A percentile compares a stretch with the other conserved stretches of the same genome.
phyloP scores from a whole-genome alignment of 2,797 vertebrate species.

The Octomys mimax region DNA sequence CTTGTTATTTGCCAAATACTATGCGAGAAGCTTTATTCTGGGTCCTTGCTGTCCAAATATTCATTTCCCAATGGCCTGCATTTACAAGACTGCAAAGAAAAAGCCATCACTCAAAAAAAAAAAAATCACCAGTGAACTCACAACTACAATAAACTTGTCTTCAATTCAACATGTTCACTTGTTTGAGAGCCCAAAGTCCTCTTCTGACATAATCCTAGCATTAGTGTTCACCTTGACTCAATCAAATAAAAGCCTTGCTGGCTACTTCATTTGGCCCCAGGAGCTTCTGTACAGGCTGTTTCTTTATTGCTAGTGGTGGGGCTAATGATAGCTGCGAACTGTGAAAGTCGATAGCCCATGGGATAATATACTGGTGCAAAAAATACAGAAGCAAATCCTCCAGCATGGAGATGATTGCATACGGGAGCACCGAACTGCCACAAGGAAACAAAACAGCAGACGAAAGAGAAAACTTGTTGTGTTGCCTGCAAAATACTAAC shows the following conservation, averaged over 20 bases:
- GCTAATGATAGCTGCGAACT: not conserved
- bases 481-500: not conserved
- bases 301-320: not conserved
- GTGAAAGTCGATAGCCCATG: not conserved
- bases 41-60: not conserved
- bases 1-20: not conserved
- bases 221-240: not conserved
- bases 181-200: not conserved
- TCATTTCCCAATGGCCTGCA: not conserved
- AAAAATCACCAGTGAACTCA: not conserved
- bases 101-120: not conserved
- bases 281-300: not conserved
- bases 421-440: not conserved
- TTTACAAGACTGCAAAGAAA: not conserved
- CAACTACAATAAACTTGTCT: not conserved
- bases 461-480: not conserved
- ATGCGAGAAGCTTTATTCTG: not conserved
- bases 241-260: not conserved
- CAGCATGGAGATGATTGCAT: not conserved
- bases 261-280: not conserved
- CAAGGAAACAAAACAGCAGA: not conserved
- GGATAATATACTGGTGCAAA: not conserved
- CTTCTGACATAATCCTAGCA: not conserved
- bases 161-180: not conserved
- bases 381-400: not conserved